Evolutionary conservation across 1,140 invertebrate species (phyloP), one percentile per base, ranked within the genome.

Genomic region (Euwallacea similis): DNA sequence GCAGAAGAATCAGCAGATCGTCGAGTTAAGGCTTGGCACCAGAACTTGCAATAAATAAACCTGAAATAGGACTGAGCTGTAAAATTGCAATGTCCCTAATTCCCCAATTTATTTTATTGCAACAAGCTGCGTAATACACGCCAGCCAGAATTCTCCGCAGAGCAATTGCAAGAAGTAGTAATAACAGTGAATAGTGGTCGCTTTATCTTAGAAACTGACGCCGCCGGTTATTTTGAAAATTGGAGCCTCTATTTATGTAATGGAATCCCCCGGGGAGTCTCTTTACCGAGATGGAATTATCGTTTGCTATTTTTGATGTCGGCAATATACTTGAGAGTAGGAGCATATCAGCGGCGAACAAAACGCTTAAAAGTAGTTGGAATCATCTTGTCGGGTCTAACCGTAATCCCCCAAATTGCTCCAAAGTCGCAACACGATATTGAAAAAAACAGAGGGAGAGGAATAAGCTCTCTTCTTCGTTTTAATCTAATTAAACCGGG

Each of bases 61-160:
- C 63, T 58, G 13, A 50, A 33, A 46, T 42, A 33, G 69, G 56
- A 69, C 66, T 61, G 66, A 69, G 66, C 66, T 69, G 66, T 69
- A 69, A 69, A 69, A 61, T 46, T 60, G 44, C 9, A 53, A 66
- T 44, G 54, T 15, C 53, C 64, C 43, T 72, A 72, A 72, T 72
- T 72, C 70, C 46, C 63, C 66, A 72, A 72, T 72, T 72, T 72
- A 72, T 72, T 72, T 72, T 72, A 72, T 72, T 72, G 70, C 70
- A 46, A 61, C 54, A 61, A 63, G 56, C 56, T 66, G 64, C 64
- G 64, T 66, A 66, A 55, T 60, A 66, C 54, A 63, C 70, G 58
- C 46, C 46, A 13, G 53, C 41, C 21, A 47, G 42, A 55, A 43
- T 60, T 69, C 61, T 69, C 66, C 66, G 21, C 50, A 69, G 61